Evolutionary conservation across 2,797 vertebrate genomes (phyloP).

Genomic region (Tauraco hartlaubi): DNA sequence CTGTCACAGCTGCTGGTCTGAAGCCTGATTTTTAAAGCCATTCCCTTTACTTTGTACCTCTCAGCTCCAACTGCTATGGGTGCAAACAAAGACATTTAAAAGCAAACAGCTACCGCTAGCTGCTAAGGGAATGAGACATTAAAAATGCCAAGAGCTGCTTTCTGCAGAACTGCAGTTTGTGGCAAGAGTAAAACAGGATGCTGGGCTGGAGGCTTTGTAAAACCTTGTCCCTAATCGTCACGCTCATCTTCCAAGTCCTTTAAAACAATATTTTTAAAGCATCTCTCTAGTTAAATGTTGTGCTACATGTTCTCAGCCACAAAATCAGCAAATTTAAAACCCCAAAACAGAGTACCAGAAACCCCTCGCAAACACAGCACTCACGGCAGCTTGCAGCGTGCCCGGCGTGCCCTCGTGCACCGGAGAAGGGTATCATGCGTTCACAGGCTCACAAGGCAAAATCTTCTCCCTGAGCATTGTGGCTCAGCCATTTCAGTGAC

Average conservation of each 20-base stretch:
- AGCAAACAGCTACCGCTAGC: neutral
- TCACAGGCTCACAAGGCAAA: slow-evolving; percentile 46
- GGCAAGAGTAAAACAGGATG: neutral
- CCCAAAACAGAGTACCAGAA: neutral
- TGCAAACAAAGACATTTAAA: slow-evolving; percentile 5
- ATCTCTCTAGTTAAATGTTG: neutral
- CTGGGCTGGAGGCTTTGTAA: neutral
- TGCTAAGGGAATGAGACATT: neutral
- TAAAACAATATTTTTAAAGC: slow-evolving; percentile 23
- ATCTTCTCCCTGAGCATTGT: slow-evolving; percentile 4
- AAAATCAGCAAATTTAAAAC: neutral
- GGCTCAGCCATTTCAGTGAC: slow-evolving; percentile 52
- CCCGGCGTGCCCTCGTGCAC: neutral
- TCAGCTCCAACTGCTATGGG: neutral
- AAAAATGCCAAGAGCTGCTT: neutral
- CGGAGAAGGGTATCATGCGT: neutral
- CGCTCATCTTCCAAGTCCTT: neutral
- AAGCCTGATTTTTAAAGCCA: neutral
- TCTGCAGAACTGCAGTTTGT: slow-evolving; percentile 11
- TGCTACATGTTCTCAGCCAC: neutral
- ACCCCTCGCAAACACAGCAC: neutral
- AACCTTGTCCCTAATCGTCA: neutral
- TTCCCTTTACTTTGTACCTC: neutral
- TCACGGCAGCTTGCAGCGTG: neutral
- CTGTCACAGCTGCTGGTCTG: neutral